Evolutionary conservation across 1,140 invertebrate species (phyloP).

Genomic region (Oedothorax gibbosus): DNA sequence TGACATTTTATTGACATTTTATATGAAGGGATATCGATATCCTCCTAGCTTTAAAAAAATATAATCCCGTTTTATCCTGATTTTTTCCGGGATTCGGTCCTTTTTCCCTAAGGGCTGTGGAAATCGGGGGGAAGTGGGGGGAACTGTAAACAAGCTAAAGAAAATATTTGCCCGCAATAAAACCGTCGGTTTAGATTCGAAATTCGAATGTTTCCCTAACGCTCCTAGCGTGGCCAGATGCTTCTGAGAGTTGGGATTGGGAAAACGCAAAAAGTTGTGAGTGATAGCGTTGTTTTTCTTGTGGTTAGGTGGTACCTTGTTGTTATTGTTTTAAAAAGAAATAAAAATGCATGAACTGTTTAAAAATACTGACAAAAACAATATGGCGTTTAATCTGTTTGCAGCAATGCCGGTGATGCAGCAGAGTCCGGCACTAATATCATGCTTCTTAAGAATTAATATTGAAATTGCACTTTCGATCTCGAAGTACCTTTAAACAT

Average conservation of each 20-base stretch:
- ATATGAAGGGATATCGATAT: background rate
- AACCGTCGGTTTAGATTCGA: slow-evolving; percentile 28
- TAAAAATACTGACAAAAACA: background rate
- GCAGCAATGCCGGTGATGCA: too few relatives aligned
- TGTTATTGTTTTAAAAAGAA: background rate
- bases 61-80: slow-evolving; percentile 18
- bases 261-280: slow-evolving; percentile 22
- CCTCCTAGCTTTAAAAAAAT: background rate
- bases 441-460: too few relatives aligned
- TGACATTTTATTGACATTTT: slow-evolving; percentile 37
- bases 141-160: slow-evolving; percentile 50
- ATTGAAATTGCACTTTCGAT: too few relatives aligned
- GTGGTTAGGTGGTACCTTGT: too few relatives aligned
- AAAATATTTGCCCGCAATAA: slow-evolving; percentile 50
- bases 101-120: slow-evolving; percentile 19
- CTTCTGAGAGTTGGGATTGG: background rate
- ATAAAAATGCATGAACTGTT: background rate
- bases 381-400: too few relatives aligned
- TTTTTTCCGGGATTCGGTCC: slow-evolving; percentile 19
- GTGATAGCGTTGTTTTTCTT: slow-evolving; percentile 14
- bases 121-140: background rate
- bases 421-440: too few relatives aligned
- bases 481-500: too few relatives aligned
- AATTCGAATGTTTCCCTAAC: slow-evolving; percentile 49
- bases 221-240: background rate